Evolutionary conservation across 2,797 vertebrate genomes (phyloP).

Genomic region (Anas georgica): DNA sequence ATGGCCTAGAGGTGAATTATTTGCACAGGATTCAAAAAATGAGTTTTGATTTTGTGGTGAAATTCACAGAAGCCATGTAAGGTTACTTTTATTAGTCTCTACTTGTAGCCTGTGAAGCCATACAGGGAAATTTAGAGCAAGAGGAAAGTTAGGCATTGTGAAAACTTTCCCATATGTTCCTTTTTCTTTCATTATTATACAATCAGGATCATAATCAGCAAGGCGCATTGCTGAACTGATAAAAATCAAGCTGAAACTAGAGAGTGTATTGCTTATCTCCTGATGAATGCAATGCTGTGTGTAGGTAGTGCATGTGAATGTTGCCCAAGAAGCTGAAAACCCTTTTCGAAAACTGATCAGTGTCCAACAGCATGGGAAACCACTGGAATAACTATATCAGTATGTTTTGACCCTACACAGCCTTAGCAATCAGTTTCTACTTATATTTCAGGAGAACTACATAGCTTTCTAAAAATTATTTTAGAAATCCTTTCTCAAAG

Average conservation of each 20-base stretch:
- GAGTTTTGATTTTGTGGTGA: not conserved
- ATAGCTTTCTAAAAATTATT: not conserved
- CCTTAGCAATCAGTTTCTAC: not conserved
- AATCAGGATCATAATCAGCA: not conserved
- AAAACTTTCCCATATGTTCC: not conserved
- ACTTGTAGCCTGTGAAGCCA: not conserved
- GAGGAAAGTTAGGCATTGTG: not conserved
- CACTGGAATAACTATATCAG: not conserved
- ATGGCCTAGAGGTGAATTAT: not conserved
- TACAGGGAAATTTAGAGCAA: not conserved
- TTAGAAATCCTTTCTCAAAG: not conserved
- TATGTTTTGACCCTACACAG: not conserved
- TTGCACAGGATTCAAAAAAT: not conserved
- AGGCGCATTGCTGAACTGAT: not conserved
- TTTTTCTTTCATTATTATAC: not conserved
- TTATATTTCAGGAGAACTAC: not conserved
- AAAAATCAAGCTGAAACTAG: not conserved
- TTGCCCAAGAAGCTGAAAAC: not conserved
- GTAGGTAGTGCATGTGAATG: not conserved
- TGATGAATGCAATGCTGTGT: not conserved
- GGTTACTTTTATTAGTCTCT: not conserved
- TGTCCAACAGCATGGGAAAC: not conserved
- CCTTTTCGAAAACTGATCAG: not conserved
- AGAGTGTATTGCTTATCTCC: not conserved
- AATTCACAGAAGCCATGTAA: not conserved